phyloP scores from a whole-genome alignment of 2,888 invertebrate genomes.

The Theretra japonica region DNA sequence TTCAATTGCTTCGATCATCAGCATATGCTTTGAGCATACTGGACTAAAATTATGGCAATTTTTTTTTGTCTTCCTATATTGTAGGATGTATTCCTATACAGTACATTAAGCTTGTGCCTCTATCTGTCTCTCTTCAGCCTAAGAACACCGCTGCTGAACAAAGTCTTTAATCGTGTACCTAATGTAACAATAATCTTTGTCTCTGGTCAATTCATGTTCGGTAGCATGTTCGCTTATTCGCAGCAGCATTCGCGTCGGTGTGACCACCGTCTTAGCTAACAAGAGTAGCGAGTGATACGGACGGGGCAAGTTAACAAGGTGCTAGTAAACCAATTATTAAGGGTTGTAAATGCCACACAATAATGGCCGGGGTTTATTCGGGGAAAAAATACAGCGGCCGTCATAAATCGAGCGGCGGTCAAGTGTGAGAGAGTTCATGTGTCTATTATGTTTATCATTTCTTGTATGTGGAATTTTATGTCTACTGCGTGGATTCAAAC shows the following conservation, averaged over 20 bases:
- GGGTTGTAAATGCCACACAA: slow-evolving; percentile 54
- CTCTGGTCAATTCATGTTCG: too few relatives aligned
- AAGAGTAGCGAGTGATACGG: slow-evolving; percentile 50
- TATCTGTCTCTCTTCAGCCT: too few relatives aligned
- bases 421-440: slow-evolving; percentile 23
- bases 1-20: too few relatives aligned
- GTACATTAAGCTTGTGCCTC: too few relatives aligned
- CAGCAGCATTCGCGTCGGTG: slow-evolving; percentile 43
- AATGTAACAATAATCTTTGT: too few relatives aligned
- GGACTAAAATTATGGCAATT: too few relatives aligned
- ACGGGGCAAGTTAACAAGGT: slow-evolving; percentile 55
- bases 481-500: too few relatives aligned
- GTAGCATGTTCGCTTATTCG: slow-evolving; percentile 24
- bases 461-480: not conserved
- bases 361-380: slow-evolving; percentile 40
- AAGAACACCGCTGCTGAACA: too few relatives aligned
- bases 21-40: too few relatives aligned
- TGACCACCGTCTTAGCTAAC: slow-evolving; percentile 48
- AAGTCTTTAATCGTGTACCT: too few relatives aligned
- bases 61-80: too few relatives aligned
- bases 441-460: not conserved
- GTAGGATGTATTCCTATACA: too few relatives aligned
- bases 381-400: slow-evolving; percentile 35
- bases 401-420: slow-evolving; percentile 36
- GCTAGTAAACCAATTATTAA: slow-evolving; percentile 64